Percentiles rank a stretch among this genome's conserved stretches.
phyloP scores from a whole-genome alignment of 2,888 invertebrate genomes.

The Calliphora vomitoria region DNA sequence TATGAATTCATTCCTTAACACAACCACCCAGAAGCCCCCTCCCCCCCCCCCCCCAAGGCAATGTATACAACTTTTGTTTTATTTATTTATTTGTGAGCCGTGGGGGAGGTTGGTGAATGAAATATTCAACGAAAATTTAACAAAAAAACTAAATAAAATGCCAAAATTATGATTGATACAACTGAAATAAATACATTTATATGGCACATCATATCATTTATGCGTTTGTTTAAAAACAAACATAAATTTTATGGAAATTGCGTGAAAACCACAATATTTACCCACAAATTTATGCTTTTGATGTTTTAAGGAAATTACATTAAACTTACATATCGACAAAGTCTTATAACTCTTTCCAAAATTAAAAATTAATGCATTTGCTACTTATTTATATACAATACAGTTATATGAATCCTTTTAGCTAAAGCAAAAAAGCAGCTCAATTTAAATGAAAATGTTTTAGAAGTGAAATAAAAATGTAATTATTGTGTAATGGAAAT shows the following conservation, averaged over 20 bases:
- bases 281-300: neutral
- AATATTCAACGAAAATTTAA: neutral
- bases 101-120: neutral
- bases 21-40: too few relatives aligned
- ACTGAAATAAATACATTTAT: neutral
- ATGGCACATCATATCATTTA: slow-evolving; percentile 2
- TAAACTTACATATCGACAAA: too few relatives aligned
- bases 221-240: too few relatives aligned
- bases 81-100: too few relatives aligned
- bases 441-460: slow-evolving; percentile 12
- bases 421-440: neutral
- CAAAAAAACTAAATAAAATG: slow-evolving; percentile 23
- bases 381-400: slow-evolving; percentile 18
- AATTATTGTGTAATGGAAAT: slow-evolving; percentile 39
- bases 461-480: slow-evolving; percentile 28
- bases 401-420: slow-evolving; percentile 22
- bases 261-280: neutral
- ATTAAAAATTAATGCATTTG: neutral
- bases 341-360: too few relatives aligned
- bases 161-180: slow-evolving; percentile 22
- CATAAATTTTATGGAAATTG: neutral
- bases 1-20: too few relatives aligned
- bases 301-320: neutral
- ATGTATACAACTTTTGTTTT: too few relatives aligned
- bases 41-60: too few relatives aligned